A percentile compares a stretch with the other conserved stretches of the same genome.
Conservation (phyloP, 1,140 invertebrate species). For the Drosophila ironensis region DNA sequence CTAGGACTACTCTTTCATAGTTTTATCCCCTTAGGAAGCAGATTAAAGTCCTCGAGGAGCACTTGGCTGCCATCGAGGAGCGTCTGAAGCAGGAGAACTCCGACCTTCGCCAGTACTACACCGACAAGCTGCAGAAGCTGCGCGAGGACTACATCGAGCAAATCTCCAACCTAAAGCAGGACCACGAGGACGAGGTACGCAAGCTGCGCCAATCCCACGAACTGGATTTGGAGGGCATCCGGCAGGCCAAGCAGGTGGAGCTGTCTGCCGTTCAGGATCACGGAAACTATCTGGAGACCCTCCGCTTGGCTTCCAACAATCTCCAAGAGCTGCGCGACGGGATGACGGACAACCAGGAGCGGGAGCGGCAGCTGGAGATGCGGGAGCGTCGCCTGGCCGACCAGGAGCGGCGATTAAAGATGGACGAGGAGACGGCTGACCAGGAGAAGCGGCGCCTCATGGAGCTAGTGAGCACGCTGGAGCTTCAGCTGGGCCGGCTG, state of each 20-base stretch:
- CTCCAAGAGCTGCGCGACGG: conserved; percentile 73
- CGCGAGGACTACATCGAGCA: conserved; percentile 79
- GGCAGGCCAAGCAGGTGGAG: conserved; percentile 81
- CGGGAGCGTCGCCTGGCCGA: conserved; percentile 81
- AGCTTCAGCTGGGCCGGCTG: conserved; percentile 81
- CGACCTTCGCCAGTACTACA: conserved; percentile 64
- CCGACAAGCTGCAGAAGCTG: conserved; percentile 75
- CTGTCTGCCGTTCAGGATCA: conserved; percentile 77
- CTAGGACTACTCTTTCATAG: no score
- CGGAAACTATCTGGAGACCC: conserved; percentile 80
- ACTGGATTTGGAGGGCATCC: conserved; percentile 81
- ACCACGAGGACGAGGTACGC: conserved; percentile 81
- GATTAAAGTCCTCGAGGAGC: conserved; percentile 82
- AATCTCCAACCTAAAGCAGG: conserved; percentile 68
- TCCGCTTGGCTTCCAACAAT: conserved; percentile 80
- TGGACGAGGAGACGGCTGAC: conserved; percentile 81
- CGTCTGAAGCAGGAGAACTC: conserved; percentile 81
- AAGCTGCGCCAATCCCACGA: conserved; percentile 79
- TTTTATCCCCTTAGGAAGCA: conserved; percentile 80
- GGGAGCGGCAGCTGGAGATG: conserved; percentile 69
- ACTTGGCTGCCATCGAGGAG: conserved; percentile 79
- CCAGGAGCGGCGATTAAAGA: conserved; percentile 77
- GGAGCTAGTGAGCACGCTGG: conserved; percentile 82
- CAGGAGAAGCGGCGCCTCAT: conserved; percentile 82
- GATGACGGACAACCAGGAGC: conserved; percentile 74